Percentiles rank a stretch among this genome's conserved stretches.
Evolutionary conservation across 2,113 vertebrate species (phyloP).

Genomic region (Rattus norvegicus): DNA sequence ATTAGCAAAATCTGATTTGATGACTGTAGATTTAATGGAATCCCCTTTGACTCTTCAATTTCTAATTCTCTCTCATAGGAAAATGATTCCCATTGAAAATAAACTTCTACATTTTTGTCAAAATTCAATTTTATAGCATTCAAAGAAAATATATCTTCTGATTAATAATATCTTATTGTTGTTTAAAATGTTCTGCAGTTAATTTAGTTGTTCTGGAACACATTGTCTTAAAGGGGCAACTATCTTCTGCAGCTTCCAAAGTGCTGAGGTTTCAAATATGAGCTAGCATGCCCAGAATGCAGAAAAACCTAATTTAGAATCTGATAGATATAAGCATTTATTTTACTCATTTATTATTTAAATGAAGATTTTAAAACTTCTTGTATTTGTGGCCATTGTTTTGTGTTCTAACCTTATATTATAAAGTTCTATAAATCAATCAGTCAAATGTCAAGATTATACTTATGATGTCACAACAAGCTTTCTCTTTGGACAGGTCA

Average conservation of each 20-base stretch:
- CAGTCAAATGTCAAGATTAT: not conserved
- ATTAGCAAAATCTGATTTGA: not conserved
- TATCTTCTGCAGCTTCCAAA: not conserved
- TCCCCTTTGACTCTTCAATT: not conserved
- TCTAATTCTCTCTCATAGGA: not conserved
- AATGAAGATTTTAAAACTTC: not conserved
- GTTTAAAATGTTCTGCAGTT: not conserved
- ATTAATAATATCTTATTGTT: not conserved
- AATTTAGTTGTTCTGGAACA: not conserved
- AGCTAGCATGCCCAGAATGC: too few relatives aligned
- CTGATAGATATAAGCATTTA: not conserved
- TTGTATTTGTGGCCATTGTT: not conserved
- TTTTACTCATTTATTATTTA: not conserved
- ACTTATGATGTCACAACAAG: not conserved
- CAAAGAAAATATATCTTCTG: not conserved
- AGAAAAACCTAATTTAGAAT: not conserved
- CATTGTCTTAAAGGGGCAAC: not conserved
- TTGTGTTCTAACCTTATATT: not conserved
- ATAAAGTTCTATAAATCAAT: not conserved
- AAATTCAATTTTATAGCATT: not conserved
- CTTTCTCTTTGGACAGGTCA: not conserved
- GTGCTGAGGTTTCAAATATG: not conserved
- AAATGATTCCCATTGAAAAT: not conserved
- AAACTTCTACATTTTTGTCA: conserved; percentile 24
- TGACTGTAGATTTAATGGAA: not conserved